Conservation (phyloP, 2,797 vertebrate species). For the Ctenosaura bakeri region DNA sequence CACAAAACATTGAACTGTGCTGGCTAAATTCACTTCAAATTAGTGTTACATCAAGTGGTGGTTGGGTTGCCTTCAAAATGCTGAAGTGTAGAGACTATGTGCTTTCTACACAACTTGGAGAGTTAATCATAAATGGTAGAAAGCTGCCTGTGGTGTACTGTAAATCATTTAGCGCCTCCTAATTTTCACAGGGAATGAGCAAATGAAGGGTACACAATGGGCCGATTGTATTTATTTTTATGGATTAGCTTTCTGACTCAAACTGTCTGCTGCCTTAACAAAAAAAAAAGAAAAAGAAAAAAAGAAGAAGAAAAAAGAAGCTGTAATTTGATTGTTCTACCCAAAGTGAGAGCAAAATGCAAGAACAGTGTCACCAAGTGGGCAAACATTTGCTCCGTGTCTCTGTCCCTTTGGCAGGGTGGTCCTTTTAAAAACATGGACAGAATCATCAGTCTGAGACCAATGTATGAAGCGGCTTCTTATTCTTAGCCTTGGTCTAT, state of each 20-base stretch:
- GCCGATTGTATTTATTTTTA: constrained; percentile 58
- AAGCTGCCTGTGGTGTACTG: constrained; percentile 18
- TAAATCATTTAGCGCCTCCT: constrained; percentile 44
- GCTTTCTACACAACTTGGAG: constrained; percentile 32
- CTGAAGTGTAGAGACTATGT: background rate
- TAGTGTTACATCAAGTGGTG: constrained; percentile 21
- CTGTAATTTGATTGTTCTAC: constrained; percentile 9
- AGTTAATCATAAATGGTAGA: constrained; percentile 44
- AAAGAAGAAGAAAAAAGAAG: background rate
- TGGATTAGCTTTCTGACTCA: constrained; percentile 58
- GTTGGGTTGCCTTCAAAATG: constrained; percentile 41
- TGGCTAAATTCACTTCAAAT: constrained; percentile 32
- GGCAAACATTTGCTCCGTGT: constrained; percentile 38
- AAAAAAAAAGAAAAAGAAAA: no score
- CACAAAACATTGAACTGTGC: background rate
- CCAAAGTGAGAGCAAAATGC: constrained; percentile 44
- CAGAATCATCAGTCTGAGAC: background rate
- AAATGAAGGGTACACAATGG: constrained; percentile 35
- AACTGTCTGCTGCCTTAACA: constrained; percentile 30
- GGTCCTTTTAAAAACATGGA: background rate
- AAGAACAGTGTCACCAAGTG: constrained; percentile 59
- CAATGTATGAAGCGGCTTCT: background rate
- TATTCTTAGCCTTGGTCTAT: background rate
- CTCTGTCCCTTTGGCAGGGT: constrained; percentile 15
- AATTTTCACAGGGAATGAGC: constrained; percentile 46